Evolutionary conservation across 1,140 invertebrate species (phyloP).

Genomic region (Lepidurus apus): DNA sequence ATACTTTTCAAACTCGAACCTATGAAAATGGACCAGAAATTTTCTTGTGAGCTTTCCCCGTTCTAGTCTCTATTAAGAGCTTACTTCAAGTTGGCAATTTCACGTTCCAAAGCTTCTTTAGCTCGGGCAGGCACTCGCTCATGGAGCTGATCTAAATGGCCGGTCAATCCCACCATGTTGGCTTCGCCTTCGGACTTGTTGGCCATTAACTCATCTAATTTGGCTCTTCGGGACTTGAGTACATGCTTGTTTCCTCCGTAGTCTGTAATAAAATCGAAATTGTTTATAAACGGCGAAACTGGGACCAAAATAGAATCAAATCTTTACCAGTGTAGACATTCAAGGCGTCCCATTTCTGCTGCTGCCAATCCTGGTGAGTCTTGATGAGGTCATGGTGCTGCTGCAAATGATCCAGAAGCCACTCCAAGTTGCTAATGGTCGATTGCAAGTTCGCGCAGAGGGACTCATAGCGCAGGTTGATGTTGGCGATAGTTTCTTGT

Average conservation of each 20-base stretch:
- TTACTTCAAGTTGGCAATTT: conserved; percentile 64
- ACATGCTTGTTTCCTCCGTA: conserved; percentile 72
- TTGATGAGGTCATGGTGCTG: conserved; percentile 80
- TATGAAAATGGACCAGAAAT: conserved; percentile 26
- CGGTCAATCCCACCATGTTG: conserved; percentile 53
- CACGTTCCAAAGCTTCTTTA: conserved; percentile 72
- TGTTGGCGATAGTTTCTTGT: conserved; percentile 48
- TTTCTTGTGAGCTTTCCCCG: not conserved
- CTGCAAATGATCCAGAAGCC: conserved; percentile 67
- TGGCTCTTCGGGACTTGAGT: conserved; percentile 63
- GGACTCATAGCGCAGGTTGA: conserved; percentile 69
- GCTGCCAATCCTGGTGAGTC: conserved; percentile 76
- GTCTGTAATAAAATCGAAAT: conserved; percentile 48
- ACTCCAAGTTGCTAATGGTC: conserved; percentile 64
- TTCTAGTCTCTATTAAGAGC: not conserved
- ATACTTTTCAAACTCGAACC: conserved; percentile 75
- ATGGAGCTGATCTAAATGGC: conserved; percentile 57
- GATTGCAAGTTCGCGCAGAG: conserved; percentile 55
- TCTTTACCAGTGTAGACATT: conserved; percentile 55
- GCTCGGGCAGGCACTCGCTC: conserved; percentile 62
- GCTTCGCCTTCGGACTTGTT: conserved; percentile 64
- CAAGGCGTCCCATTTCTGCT: conserved; percentile 76
- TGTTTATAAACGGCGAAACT: not conserved
- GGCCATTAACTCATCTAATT: conserved; percentile 71
- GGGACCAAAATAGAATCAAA: not conserved